Percentiles rank a stretch among this genome's conserved stretches.
Evolutionary conservation across 2,797 vertebrate species (phyloP).

Genomic region (Peromyscus eremicus): DNA sequence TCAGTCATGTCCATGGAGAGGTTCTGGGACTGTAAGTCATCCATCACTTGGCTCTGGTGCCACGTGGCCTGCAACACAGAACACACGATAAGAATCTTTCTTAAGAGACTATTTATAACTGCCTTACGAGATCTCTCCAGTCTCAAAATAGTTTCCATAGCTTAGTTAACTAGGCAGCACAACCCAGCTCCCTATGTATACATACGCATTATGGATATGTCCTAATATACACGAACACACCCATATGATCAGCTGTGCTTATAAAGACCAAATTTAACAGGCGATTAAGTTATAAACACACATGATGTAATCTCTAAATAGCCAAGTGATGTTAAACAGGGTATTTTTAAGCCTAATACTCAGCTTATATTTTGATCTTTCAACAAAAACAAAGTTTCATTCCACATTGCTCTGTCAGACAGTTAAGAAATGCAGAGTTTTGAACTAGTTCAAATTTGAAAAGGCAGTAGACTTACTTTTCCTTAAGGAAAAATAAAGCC

Average conservation of each 20-base stretch:
- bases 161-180: conserved; percentile 40
- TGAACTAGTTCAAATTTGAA: conserved; percentile 70
- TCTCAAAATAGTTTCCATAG: conserved; percentile 68
- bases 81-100: conserved; percentile 81
- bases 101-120: conserved; percentile 79
- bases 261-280: conserved; percentile 77
- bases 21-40: conserved; percentile 91
- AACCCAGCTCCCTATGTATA: conserved; percentile 14
- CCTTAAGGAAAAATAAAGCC: conserved; percentile 68
- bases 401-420: conserved; percentile 6
- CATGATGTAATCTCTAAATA: conserved; percentile 81
- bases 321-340: conserved; percentile 64
- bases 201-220: conserved; percentile 37
- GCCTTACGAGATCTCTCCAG: conserved; percentile 56
- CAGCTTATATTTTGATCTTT: conserved; percentile 73
- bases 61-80: conserved; percentile 87
- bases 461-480: conserved; percentile 62
- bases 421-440: conserved; percentile 25
- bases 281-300: conserved; percentile 83
- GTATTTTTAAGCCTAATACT: conserved; percentile 42
- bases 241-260: conserved; percentile 67
- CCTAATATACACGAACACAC: conserved; percentile 67
- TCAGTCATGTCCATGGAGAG: conserved; percentile 89
- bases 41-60: conserved; percentile 85
- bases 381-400: conserved; percentile 74